Conservation (phyloP, 2,888 invertebrate species). For the Lepidochrysops patricia region DNA sequence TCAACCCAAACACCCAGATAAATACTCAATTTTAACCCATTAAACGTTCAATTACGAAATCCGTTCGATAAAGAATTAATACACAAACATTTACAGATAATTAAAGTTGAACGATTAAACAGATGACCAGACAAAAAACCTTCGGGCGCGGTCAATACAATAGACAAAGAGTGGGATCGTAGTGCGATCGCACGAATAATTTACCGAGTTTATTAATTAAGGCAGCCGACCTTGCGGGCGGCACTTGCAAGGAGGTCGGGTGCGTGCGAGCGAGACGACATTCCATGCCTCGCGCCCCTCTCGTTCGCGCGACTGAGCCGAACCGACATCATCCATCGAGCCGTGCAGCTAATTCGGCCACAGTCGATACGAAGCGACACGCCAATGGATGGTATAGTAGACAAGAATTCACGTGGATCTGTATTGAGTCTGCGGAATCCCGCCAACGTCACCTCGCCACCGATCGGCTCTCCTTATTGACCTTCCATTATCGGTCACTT, state of each 20-base stretch:
- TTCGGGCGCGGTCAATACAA: conserved; percentile 65
- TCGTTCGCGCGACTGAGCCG: conserved; percentile 18
- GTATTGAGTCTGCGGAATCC: conserved; percentile 5
- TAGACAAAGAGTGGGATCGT: conserved; percentile 70
- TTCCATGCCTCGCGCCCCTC: conserved; percentile 22
- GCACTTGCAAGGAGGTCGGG: conserved; percentile 72
- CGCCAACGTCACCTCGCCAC: conserved; percentile 24
- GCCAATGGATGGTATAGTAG: conserved; percentile 4
- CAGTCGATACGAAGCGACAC: background rate
- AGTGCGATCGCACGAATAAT: conserved; percentile 72
- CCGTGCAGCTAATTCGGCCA: background rate
- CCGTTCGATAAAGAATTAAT: background rate
- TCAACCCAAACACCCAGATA: too few relatives aligned
- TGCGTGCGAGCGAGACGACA: conserved; percentile 46
- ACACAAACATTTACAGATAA: conserved; percentile 14
- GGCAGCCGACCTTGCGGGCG: conserved; percentile 71
- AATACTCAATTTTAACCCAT: background rate
- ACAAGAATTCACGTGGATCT: background rate
- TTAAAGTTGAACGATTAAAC: conserved; percentile 18
- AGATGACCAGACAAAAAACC: conserved; percentile 43
- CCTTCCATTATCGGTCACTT: conserved; percentile 58
- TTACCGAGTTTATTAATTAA: conserved; percentile 75
- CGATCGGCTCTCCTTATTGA: conserved; percentile 64
- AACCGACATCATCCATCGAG: conserved; percentile 6
- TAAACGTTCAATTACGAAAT: background rate